phyloP scores from a whole-genome alignment of 1,140 invertebrate species.

The Aphis gossypii region DNA sequence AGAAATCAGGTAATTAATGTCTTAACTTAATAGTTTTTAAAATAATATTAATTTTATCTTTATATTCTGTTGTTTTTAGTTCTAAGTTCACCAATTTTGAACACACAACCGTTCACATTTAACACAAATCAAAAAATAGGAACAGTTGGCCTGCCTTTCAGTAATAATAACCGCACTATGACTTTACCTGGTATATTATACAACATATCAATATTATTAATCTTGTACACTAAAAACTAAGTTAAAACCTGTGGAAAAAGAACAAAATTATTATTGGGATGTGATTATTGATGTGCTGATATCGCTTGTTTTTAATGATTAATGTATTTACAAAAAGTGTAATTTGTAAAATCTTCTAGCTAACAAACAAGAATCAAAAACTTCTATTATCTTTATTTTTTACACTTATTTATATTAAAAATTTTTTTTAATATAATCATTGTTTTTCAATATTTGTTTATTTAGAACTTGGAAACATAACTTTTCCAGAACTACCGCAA shows the following conservation, averaged over 20 bases:
- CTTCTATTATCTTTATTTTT: too few species aligned
- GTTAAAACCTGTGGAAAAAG: background rate
- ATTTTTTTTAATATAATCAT: background rate
- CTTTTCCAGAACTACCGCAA: slow-evolving; percentile 89
- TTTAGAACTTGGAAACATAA: slow-evolving; percentile 63
- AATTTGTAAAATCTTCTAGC: too few species aligned
- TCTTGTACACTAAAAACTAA: slow-evolving; percentile 13
- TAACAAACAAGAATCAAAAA: too few species aligned
- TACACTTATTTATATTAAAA: too few species aligned
- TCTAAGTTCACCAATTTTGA: slow-evolving; percentile 49
- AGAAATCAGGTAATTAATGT: slow-evolving; percentile 71
- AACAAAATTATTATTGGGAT: background rate
- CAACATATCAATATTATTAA: slow-evolving; percentile 49
- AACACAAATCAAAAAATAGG: slow-evolving; percentile 49
- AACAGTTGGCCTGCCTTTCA: slow-evolving; percentile 39
- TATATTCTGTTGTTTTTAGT: slow-evolving; percentile 46
- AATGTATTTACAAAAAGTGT: background rate
- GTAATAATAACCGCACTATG: slow-evolving; percentile 67
- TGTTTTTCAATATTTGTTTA: slow-evolving; percentile 34
- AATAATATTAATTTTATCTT: background rate
- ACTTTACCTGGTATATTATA: slow-evolving; percentile 72
- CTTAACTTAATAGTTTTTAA: background rate
- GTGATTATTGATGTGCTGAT: background rate
- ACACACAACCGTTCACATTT: slow-evolving; percentile 44
- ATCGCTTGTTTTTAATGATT: background rate